Conservation (phyloP, 2,888 invertebrate genomes). For the Leistus spinibarbis region DNA sequence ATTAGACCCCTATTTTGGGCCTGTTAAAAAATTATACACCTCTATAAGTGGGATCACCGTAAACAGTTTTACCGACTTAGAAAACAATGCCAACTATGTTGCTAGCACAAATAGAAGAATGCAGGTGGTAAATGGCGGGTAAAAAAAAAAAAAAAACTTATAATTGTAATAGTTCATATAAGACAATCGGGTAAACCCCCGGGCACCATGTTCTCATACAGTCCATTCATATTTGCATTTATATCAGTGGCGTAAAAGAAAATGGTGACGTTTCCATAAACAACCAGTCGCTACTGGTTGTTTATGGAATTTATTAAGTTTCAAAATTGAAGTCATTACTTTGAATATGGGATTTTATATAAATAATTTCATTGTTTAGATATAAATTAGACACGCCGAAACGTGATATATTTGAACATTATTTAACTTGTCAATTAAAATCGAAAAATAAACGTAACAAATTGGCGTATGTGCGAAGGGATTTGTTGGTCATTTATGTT, state of each 20-base stretch:
- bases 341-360: too few relatives aligned
- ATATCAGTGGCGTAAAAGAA: too few relatives aligned
- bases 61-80: conserved; percentile 39
- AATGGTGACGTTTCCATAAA: too few relatives aligned
- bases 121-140: conserved; percentile 40
- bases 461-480: conserved; percentile 15
- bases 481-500: conserved; percentile 32
- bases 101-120: conserved; percentile 40
- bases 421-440: conserved; percentile 10
- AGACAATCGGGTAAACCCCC: too few relatives aligned
- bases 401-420: conserved; percentile 18
- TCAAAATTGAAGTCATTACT: too few relatives aligned
- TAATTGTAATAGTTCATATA: too few relatives aligned
- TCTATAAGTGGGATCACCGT: conserved; percentile 40
- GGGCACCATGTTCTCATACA: too few relatives aligned
- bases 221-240: too few relatives aligned
- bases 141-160: too few relatives aligned
- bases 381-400: not conserved
- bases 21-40: conserved; percentile 38
- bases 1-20: conserved; percentile 41
- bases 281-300: too few relatives aligned
- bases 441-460: conserved; percentile 12
- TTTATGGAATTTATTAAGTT: too few relatives aligned
- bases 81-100: conserved; percentile 41
- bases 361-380: conserved; percentile 27